Conservation (phyloP, 2,113 vertebrate genomes). For the Siniperca chuatsi region DNA sequence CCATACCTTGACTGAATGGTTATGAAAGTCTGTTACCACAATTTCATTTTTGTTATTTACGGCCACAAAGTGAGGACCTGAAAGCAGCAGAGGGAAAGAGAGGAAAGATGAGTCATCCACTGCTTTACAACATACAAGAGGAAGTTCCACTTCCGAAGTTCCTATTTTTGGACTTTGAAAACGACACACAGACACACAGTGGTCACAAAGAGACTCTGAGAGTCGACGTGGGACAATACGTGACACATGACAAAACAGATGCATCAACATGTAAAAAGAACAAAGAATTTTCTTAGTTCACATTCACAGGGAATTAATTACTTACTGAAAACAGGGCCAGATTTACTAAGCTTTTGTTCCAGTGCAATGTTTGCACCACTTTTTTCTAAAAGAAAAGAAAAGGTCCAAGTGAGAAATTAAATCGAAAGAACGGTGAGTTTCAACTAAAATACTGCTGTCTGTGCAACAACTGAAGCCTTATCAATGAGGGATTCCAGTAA, state of each 20-base stretch:
- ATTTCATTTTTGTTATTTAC: constrained; percentile 99
- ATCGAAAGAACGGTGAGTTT: constrained; percentile 42
- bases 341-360: constrained; percentile 87
- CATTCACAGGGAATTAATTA: constrained; percentile 66
- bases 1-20: constrained; percentile 97
- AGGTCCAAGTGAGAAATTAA: constrained; percentile 71
- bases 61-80: constrained; percentile 97
- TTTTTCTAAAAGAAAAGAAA: constrained; percentile 84
- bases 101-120: constrained; percentile 59
- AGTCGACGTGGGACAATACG: constrained; percentile 34
- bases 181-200: constrained; percentile 42
- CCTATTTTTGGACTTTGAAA: constrained; percentile 58
- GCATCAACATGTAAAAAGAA: constrained; percentile 40
- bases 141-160: constrained; percentile 42
- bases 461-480: constrained; percentile 24
- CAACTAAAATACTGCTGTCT: constrained; percentile 28
- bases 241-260: constrained; percentile 51
- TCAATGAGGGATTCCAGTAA: constrained; percentile 9
- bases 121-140: constrained; percentile 9
- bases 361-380: constrained; percentile 84
- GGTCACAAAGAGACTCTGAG: constrained; percentile 47
- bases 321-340: constrained; percentile 87
- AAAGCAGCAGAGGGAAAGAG: constrained; percentile 42
- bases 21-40: constrained; percentile 97
- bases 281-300: constrained; percentile 24